Percentiles rank a stretch among this genome's conserved stretches.
Evolutionary conservation across 2,888 invertebrate genomes (phyloP).

Genomic region (Pheosia tremula): DNA sequence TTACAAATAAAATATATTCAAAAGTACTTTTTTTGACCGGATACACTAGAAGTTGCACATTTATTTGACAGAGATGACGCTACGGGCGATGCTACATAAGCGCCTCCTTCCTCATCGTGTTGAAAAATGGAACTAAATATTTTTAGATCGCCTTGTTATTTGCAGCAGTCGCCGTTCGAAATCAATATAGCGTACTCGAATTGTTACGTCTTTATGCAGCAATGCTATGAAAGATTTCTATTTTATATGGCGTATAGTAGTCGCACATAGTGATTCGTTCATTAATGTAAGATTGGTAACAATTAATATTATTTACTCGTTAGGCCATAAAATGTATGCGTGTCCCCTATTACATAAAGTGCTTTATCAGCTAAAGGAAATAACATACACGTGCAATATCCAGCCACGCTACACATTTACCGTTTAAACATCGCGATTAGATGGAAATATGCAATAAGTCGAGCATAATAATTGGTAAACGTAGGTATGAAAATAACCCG

Average conservation of each 20-base stretch:
- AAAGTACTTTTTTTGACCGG: conserved; percentile 11
- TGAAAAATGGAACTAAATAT: conserved; percentile 64
- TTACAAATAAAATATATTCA: background rate
- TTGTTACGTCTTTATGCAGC: conserved; percentile 82
- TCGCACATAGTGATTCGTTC: conserved; percentile 84
- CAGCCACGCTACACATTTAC: conserved; percentile 57
- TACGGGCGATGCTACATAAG: conserved; percentile 33
- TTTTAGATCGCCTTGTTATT: conserved; percentile 56
- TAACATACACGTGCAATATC: conserved; percentile 68
- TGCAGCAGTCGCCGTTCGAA: conserved; percentile 79
- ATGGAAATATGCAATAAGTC: conserved; percentile 31
- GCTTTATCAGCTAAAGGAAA: conserved; percentile 68
- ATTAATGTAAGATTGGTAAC: conserved; percentile 85
- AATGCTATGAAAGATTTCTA: conserved; percentile 82
- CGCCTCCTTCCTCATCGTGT: conserved; percentile 56
- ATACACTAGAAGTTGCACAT: conserved; percentile 4
- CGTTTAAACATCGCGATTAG: conserved; percentile 26
- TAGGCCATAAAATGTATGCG: conserved; percentile 75
- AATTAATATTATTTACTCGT: conserved; percentile 80
- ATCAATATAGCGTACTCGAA: conserved; percentile 79
- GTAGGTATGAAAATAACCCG: conserved; percentile 26
- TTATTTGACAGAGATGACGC: conserved; percentile 20
- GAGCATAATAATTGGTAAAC: conserved; percentile 36
- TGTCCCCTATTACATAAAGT: conserved; percentile 74
- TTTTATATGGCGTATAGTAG: conserved; percentile 83